These are phyloP conservation scores for Ornithoptera alexandrae DNA, from an alignment of 2,888 invertebrate species.

Conservation along the genomic window DNA sequence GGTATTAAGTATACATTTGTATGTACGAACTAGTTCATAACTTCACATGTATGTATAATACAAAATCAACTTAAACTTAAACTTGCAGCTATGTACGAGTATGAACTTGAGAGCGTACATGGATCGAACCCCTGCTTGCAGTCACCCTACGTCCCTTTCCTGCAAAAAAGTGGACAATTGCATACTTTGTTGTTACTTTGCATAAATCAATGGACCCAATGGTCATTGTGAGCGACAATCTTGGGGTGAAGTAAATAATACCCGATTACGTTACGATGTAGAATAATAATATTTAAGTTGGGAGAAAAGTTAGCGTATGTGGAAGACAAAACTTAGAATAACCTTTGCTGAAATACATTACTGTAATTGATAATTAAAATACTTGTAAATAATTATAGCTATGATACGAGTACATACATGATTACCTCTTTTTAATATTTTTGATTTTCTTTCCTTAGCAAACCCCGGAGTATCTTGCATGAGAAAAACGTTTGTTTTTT, in stretches of 20 bases:
- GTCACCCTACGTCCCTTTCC: constrained; percentile 51
- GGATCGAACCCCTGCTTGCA: constrained; percentile 49
- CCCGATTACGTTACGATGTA: constrained; percentile 11
- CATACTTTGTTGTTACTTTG: constrained; percentile 64
- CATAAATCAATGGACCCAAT: constrained; percentile 69
- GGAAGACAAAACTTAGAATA: background rate
- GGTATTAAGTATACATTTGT: background rate
- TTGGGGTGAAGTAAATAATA: constrained; percentile 39
- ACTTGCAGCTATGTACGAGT: background rate
- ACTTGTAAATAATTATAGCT: too few species aligned
- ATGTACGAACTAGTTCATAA: background rate
- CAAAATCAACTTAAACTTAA: too few species aligned
- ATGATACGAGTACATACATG: background rate
- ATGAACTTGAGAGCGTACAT: constrained; percentile 22
- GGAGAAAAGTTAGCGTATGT: background rate
- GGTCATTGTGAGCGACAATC: constrained; percentile 52
- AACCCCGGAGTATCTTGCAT: background rate
- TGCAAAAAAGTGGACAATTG: constrained; percentile 69
- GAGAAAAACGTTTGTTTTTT: background rate
- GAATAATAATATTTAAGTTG: constrained; percentile 20
- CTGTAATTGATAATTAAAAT: too few species aligned
- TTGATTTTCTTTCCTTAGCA: background rate
- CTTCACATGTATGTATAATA: too few species aligned
- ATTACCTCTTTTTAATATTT: background rate
- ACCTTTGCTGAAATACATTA: too few species aligned